Conservation (phyloP, 2,888 invertebrate genomes). For the Phaonia tiefii region DNA sequence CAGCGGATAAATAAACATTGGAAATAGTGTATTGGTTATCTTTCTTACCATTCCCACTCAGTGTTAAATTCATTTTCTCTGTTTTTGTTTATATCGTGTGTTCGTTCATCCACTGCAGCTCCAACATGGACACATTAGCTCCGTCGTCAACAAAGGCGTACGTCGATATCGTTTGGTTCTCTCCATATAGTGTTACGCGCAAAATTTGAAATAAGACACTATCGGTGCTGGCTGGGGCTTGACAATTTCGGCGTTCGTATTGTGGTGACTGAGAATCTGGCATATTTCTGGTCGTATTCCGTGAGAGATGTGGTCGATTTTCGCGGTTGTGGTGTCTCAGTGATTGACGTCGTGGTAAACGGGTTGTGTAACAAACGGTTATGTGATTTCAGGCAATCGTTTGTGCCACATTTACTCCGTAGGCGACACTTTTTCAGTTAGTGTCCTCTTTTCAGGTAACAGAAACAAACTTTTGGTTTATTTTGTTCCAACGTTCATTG, state of each 20-base stretch:
- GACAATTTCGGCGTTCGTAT: constrained; percentile 35
- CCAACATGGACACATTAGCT: constrained; percentile 31
- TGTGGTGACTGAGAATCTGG: neutral
- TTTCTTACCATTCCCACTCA: constrained; percentile 30
- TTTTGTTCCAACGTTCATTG: constrained; percentile 39
- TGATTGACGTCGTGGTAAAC: neutral
- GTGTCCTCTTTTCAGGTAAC: constrained; percentile 42
- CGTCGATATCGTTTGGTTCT: neutral
- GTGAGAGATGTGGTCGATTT: neutral
- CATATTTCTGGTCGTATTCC: neutral
- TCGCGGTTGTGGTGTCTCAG: neutral
- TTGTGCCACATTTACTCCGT: constrained; percentile 14
- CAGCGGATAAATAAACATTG: constrained; percentile 24
- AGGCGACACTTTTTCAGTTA: constrained; percentile 5
- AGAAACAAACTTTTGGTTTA: constrained; percentile 50
- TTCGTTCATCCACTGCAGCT: constrained; percentile 36
- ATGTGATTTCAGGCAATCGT: constrained; percentile 36
- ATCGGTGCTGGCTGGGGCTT: constrained; percentile 1
- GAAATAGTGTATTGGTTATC: constrained; percentile 32
- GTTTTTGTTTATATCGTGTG: constrained; percentile 21
- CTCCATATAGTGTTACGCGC: constrained; percentile 31
- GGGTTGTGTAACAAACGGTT: constrained; percentile 22
- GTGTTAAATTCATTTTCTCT: constrained; percentile 1
- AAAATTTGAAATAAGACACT: constrained; percentile 38
- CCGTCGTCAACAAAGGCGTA: too few species aligned